Conservation (phyloP, 2,888 invertebrate species). For the Byasa hedistus region DNA sequence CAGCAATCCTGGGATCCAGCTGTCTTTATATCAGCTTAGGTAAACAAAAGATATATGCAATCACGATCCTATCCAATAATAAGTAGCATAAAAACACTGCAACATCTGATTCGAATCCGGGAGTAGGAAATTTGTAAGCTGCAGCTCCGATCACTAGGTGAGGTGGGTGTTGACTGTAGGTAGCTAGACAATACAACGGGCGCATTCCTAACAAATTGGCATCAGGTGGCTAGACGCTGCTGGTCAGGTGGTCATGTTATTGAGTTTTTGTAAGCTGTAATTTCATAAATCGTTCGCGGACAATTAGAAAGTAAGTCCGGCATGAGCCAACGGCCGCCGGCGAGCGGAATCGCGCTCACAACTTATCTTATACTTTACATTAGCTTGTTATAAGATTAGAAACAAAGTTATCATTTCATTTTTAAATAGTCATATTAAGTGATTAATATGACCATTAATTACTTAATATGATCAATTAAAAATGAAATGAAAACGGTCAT, state of each 20-base stretch:
- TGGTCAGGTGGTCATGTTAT: conserved; percentile 19
- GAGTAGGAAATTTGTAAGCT: neutral
- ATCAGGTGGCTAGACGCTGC: conserved; percentile 7
- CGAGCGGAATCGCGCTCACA: neutral
- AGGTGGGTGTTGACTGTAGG: neutral
- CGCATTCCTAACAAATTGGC: conserved; percentile 15
- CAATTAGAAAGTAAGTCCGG: conserved; percentile 26
- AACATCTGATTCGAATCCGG: neutral
- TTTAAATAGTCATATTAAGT: too few species aligned
- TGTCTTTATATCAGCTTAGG: too few species aligned
- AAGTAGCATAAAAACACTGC: neutral
- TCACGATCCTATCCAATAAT: neutral
- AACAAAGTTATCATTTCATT: neutral
- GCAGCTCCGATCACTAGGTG: neutral
- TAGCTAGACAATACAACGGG: conserved; percentile 7
- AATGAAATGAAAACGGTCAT: too few species aligned
- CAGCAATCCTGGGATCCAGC: too few species aligned
- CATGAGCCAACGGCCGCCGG: neutral
- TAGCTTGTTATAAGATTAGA: neutral
- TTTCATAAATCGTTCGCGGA: conserved; percentile 24
- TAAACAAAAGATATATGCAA: neutral
- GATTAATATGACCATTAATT: too few species aligned
- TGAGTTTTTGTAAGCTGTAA: conserved; percentile 19
- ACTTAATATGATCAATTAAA: too few species aligned
- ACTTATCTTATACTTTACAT: neutral